A percentile compares a stretch with the other conserved stretches of the same genome.
Evolutionary conservation across 2,888 invertebrate genomes (phyloP).

Genomic region (Tridacna crocea): DNA sequence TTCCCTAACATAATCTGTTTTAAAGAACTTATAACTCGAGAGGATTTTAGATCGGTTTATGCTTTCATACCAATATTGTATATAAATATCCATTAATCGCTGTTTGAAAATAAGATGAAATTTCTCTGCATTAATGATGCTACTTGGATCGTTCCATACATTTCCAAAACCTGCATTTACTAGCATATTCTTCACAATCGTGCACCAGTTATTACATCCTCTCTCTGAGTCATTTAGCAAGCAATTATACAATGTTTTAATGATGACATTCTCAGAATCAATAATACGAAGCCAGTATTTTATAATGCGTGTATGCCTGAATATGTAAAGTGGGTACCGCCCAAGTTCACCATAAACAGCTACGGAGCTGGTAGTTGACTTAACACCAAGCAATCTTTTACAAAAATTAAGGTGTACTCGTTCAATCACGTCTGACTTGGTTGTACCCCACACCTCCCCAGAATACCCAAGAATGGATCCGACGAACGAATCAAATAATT

Average conservation of each 20-base stretch:
- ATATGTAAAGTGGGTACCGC: conserved; percentile 31
- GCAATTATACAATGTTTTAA: conserved; percentile 11
- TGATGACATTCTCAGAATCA: conserved; percentile 21
- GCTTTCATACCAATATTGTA: conserved; percentile 12
- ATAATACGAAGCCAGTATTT: conserved; percentile 30
- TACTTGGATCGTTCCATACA: conserved; percentile 7
- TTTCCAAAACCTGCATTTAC: conserved; percentile 19
- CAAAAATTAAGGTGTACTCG: conserved; percentile 34
- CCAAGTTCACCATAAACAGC: conserved; percentile 37
- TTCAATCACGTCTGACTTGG: conserved; percentile 29
- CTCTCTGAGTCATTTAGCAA: not conserved
- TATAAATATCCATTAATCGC: conserved; percentile 8
- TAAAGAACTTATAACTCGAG: conserved; percentile 25
- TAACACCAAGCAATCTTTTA: conserved; percentile 32
- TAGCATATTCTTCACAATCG: conserved; percentile 11
- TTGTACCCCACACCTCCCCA: conserved; percentile 19
- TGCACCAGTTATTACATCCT: conserved; percentile 14
- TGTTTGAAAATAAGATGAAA: conserved; percentile 20
- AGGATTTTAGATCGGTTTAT: not conserved
- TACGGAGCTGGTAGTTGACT: conserved; percentile 11
- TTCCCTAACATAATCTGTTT: conserved; percentile 8
- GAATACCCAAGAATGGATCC: conserved; percentile 21
- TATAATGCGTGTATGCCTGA: conserved; percentile 19
- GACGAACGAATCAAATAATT: conserved; percentile 36
- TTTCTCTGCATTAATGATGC: not conserved